Evolutionary conservation across 37 sponge, comb jelly and placozoan genomes (phyloP), one percentile per base, ranked within the genome.

Genomic region (Hexactinellida sp.): DNA sequence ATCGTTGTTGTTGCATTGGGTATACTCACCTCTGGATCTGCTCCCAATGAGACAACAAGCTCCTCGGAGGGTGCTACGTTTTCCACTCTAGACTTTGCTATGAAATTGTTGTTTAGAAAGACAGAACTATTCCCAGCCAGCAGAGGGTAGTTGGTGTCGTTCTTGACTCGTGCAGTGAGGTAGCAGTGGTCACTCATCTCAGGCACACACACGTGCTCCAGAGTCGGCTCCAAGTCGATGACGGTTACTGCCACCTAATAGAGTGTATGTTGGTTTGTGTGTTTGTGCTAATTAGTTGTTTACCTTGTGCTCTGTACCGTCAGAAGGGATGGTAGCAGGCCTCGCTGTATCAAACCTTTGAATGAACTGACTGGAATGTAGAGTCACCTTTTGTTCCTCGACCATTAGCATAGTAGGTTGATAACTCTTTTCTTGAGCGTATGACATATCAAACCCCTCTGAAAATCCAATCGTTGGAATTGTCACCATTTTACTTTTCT

Each of bases 241-340:
- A 63, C 76, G 25, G 76, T 63, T 7, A 63, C 76, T 63, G 76
- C 76, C 30, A 63, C 76, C 76, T 63, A 63, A 47, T 47, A 16
- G 52, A 47, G 16, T 47, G 52, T 47, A 16, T 47, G 16, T 19
- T 47, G 9, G 52, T 47, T 47, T 47, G 52, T 47, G 52, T 47
- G 9, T 47, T 9, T 47, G 9, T 47, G 76, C 5, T 10, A 63
- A 63, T 23, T 63, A 7, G 76, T 25, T 23, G 3, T 5, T 10
- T 63, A 63, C 76, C 76, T 63, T 63, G 76, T 63, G 76, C 76
- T 63, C 76, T 25, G 76, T 63, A n/a, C 76, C 76, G 34, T 63
- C 76, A 63, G 76, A 63, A n/a, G 76, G 76, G 3, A 63, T 63
- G 3, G 76, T 63, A 28, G 76, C 76, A 7, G 76, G 76, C 13